phyloP scores from a whole-genome alignment of 1,140 invertebrate genomes.

The Zaprionus camerounensis region DNA sequence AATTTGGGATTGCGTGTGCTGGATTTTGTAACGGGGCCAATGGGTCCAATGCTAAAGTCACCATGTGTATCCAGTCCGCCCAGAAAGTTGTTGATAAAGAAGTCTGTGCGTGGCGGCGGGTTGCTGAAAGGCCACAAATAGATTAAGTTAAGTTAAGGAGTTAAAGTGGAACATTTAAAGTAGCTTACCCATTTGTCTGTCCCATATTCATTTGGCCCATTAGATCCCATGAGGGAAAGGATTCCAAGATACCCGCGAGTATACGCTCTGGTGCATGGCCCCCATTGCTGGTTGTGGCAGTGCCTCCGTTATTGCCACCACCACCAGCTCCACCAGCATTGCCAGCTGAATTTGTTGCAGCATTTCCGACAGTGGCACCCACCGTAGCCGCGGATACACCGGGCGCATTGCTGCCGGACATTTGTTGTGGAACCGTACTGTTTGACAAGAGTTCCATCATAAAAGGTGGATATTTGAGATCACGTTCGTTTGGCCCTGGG shows the following conservation, averaged over 20 bases:
- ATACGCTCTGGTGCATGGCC: slow-evolving; percentile 74
- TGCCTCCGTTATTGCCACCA: slow-evolving; percentile 54
- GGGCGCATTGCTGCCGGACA: slow-evolving; percentile 72
- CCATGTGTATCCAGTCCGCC: slow-evolving; percentile 63
- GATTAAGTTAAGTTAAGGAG: neutral
- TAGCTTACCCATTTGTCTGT: slow-evolving; percentile 63
- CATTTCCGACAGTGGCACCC: slow-evolving; percentile 25
- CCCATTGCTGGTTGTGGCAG: slow-evolving; percentile 70
- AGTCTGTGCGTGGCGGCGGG: slow-evolving; percentile 76
- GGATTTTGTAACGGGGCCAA: slow-evolving; percentile 49
- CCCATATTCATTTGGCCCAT: slow-evolving; percentile 63
- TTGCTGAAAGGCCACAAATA: slow-evolving; percentile 20
- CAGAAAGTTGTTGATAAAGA: slow-evolving; percentile 76
- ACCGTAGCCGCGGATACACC: slow-evolving; percentile 28
- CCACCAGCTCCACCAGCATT: neutral
- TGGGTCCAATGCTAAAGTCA: slow-evolving; percentile 73
- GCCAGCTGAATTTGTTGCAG: slow-evolving; percentile 24
- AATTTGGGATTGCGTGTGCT: slow-evolving; percentile 64
- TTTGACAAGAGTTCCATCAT: slow-evolving; percentile 83
- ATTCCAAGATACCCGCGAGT: slow-evolving; percentile 74
- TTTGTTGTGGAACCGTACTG: slow-evolving; percentile 81
- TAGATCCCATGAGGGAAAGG: slow-evolving; percentile 77
- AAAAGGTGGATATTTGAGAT: slow-evolving; percentile 70
- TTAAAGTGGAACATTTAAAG: neutral
- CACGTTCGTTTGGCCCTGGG: slow-evolving; percentile 60